These are phyloP conservation scores for Eurystomus glaucurus DNA, from an alignment of 2,797 vertebrate species.

Conservation along the genomic window DNA sequence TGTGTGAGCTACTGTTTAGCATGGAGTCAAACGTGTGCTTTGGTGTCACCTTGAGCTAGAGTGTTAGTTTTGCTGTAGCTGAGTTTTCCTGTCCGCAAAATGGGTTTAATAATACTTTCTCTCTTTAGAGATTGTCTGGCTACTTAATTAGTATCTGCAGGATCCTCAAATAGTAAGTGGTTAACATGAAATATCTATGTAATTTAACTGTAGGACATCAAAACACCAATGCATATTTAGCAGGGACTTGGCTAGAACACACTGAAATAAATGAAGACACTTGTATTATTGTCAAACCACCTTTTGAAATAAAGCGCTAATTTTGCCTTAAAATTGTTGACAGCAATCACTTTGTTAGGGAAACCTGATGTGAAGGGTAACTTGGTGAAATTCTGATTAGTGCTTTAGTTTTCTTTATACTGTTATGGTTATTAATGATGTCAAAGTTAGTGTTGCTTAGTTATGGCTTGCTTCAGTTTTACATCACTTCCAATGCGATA, in stretches of 20 bases:
- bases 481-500: not conserved
- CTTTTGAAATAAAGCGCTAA: not conserved
- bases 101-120: not conserved
- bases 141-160: conserved; percentile 25
- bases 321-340: not conserved
- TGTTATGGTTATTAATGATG: not conserved
- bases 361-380: not conserved
- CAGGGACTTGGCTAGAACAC: not conserved
- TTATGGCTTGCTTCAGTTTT: conserved; percentile 51
- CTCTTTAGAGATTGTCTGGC: not conserved
- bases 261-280: not conserved
- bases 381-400: not conserved
- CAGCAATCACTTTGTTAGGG: not conserved
- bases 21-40: not conserved
- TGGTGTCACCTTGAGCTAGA: not conserved
- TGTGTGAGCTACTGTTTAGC: not conserved
- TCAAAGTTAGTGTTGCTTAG: conserved; percentile 22
- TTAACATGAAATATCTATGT: not conserved
- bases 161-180: not conserved
- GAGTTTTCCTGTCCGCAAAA: not conserved
- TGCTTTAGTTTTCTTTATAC: not conserved
- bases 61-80: not conserved
- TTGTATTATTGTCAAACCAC: not conserved
- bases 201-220: not conserved
- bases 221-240: not conserved